Evolutionary conservation across 1,140 invertebrate species (phyloP).

Genomic region (Apis cerana): DNA sequence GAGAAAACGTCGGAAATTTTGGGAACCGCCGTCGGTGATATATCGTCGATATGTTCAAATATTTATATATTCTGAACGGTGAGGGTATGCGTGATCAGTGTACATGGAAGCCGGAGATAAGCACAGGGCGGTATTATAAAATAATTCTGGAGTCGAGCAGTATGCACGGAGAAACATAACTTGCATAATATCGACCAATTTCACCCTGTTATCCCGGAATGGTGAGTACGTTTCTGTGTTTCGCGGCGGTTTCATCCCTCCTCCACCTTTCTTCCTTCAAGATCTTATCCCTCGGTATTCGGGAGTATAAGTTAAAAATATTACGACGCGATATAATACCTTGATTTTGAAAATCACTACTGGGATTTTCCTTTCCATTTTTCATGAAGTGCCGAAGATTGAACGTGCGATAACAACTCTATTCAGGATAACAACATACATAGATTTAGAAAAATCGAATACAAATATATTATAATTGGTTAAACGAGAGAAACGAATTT

Average conservation of each 20-base stretch:
- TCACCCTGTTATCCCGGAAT: slow-evolving; percentile 12
- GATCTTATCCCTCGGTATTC: neutral
- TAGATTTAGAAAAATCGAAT: neutral
- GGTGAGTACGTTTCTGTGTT: slow-evolving; percentile 37
- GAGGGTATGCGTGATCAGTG: neutral
- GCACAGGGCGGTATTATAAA: neutral
- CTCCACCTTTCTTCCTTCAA: neutral
- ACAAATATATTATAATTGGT: neutral
- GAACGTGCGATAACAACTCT: too few species aligned
- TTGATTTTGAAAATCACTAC: too few species aligned
- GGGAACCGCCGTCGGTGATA: too few species aligned
- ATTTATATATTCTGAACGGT: neutral
- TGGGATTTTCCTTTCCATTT: too few species aligned
- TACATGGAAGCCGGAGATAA: neutral
- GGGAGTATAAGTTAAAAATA: neutral
- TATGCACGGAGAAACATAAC: slow-evolving; percentile 60
- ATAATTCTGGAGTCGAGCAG: slow-evolving; percentile 26
- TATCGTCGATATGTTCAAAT: too few species aligned
- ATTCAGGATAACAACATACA: too few species aligned
- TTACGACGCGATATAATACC: too few species aligned
- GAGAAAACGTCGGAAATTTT: too few species aligned
- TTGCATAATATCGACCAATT: slow-evolving; percentile 64
- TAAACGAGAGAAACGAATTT: too few species aligned
- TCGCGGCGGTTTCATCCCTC: slow-evolving; percentile 5
- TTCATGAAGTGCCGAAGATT: neutral